Conservation (phyloP, 2,888 invertebrate genomes). For the Piscicola geometra region DNA sequence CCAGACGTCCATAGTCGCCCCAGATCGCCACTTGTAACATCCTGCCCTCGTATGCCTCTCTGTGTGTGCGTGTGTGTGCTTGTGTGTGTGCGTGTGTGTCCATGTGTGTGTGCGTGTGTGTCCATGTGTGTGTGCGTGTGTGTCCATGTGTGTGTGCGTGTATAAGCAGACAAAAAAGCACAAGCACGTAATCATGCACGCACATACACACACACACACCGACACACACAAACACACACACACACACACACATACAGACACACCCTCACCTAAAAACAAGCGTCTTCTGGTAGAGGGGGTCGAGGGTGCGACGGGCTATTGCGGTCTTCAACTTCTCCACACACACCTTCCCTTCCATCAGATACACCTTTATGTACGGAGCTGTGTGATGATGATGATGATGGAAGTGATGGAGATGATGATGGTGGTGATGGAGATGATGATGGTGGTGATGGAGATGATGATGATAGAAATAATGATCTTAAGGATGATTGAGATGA, state of each 20-base stretch:
- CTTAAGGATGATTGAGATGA: too few species aligned
- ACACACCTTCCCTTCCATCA: constrained; percentile 94
- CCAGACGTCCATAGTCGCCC: constrained; percentile 98
- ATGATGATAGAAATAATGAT: too few species aligned
- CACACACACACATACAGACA: too few species aligned
- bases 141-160: too few species aligned
- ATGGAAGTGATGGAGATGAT: neutral
- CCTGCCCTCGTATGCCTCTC: neutral
- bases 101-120: too few species aligned
- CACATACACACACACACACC: too few species aligned
- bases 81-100: neutral
- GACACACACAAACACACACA: too few species aligned
- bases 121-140: too few species aligned
- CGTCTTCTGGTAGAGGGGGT: constrained; percentile 94
- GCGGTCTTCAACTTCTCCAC: constrained; percentile 95
- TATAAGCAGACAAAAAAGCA: too few species aligned
- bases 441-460: neutral
- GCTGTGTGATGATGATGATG: constrained; percentile 61
- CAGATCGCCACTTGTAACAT: constrained; percentile 87
- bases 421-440: too few species aligned
- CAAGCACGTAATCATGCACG: too few species aligned
- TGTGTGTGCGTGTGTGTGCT: constrained; percentile 29
- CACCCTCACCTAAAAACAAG: constrained; percentile 66
- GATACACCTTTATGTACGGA: constrained; percentile 96
- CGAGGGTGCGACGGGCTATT: constrained; percentile 84